Evolutionary conservation across 2,797 vertebrate species (phyloP).

Genomic region (Lepus townsendii): DNA sequence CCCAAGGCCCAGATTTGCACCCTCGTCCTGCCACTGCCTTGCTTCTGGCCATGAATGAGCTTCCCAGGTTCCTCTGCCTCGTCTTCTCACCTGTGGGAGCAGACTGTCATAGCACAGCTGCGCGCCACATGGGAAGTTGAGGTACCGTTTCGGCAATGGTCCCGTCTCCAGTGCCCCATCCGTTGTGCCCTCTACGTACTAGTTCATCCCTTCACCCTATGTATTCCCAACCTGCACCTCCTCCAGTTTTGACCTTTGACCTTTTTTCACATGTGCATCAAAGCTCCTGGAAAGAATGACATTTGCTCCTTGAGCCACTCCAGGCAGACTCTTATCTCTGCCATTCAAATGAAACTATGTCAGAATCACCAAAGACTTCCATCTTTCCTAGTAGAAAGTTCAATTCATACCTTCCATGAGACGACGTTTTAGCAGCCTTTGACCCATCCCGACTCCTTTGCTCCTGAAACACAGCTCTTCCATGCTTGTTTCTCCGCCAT

Average conservation of each 20-base stretch:
- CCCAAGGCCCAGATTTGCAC: not conserved
- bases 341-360: not conserved
- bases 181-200: not conserved
- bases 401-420: not conserved
- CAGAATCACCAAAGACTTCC: not conserved
- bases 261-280: constrained; percentile 1
- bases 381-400: not conserved
- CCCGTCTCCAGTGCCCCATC: not conserved
- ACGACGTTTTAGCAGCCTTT: not conserved
- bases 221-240: not conserved
- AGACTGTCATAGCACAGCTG: too few relatives aligned
- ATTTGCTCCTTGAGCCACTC: not conserved
- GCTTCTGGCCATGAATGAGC: too few relatives aligned
- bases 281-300: not conserved
- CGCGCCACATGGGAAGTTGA: too few relatives aligned
- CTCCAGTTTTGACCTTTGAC: not conserved
- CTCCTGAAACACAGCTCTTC: constrained; percentile 32
- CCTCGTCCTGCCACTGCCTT: not conserved
- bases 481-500: not conserved
- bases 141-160: not conserved
- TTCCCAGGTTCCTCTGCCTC: too few relatives aligned
- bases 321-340: not conserved
- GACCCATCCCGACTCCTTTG: not conserved
- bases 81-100: too few relatives aligned
- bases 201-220: not conserved